Evolutionary conservation across 2,888 invertebrate genomes (phyloP), one percentile per base, ranked within the genome.

Genomic region (Sminthurinus aureus): DNA sequence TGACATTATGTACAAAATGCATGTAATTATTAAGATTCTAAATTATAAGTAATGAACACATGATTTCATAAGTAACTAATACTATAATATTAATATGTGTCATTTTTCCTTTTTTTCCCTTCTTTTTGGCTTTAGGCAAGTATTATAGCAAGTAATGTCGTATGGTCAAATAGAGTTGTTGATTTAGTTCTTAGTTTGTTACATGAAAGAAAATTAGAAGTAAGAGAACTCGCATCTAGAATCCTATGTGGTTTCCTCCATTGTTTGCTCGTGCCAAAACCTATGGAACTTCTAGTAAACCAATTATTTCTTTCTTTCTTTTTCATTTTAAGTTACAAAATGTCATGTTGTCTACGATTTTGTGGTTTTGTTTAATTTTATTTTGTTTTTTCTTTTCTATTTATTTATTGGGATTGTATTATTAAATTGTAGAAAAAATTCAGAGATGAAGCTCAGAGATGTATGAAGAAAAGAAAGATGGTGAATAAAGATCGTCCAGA

Each of bases 221-320:
- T 98, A 15, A 92, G 97, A 82, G 94, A 95, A 90, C 93, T 94
- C 87, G 96, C 97, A 2, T 94, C 95, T 0, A 93, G 94, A 89
- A 94, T 96, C 15, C 92, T 98, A 15, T 94, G 96, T 80, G 97
- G 97, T 6, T 91, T 98, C 84, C 92, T 98, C 89, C 97, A 97
- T 90, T 96, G 96, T 90, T 93, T 94, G 82, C 95, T 95, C 88
- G 92, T 96, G 84, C 92, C 92, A 9, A 91, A 93, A 89, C 93
- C 93, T 24, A 91, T 91, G 87, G 89, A 91, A 81, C 90, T 93
- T 82, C 89, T 93, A 90, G 94, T 94, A 90, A 91, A 91, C 90
- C 74, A 79, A 22, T 3, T n/a, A 69, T 38, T 58, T 58, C 9
- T 58, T 58, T 15, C 4, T 58, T 58, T 58, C 9, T 58, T 6